Conservation (phyloP, 2,113 vertebrate genomes). For the Elachura formosa region DNA sequence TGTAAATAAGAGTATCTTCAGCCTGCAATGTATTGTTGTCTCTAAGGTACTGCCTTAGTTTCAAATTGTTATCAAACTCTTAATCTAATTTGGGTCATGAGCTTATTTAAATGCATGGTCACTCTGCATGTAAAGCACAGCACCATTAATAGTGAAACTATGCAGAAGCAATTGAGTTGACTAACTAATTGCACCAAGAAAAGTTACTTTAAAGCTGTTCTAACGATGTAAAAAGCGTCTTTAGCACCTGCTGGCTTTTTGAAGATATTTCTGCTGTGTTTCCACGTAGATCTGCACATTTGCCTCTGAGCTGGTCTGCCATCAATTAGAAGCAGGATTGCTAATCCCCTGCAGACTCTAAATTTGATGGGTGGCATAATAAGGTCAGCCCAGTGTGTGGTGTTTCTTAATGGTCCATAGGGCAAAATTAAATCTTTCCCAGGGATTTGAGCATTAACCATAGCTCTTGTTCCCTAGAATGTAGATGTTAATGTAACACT, state of each 20-base stretch:
- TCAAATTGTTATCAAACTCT: slow-evolving; percentile 57
- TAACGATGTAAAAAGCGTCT: not conserved
- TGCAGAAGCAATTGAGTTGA: not conserved
- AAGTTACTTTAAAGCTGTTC: not conserved
- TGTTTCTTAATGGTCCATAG: slow-evolving; percentile 5
- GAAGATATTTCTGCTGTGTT: slow-evolving; percentile 17
- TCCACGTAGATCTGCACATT: not conserved
- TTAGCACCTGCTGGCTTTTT: slow-evolving; percentile 9
- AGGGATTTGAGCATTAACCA: not conserved
- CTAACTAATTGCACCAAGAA: not conserved
- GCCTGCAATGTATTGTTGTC: slow-evolving; percentile 54
- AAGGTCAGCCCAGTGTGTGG: slow-evolving; percentile 29
- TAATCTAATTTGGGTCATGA: slow-evolving; percentile 55
- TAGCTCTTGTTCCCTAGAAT: not conserved
- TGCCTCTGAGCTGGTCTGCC: slow-evolving; percentile 10
- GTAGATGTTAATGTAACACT: not conserved
- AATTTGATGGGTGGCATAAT: slow-evolving; percentile 46
- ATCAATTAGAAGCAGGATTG: slow-evolving; percentile 38
- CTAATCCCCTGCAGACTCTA: slow-evolving; percentile 49
- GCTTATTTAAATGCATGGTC: slow-evolving; percentile 45
- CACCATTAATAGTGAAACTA: slow-evolving; percentile 25
- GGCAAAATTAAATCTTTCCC: slow-evolving; percentile 13
- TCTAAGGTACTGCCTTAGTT: slow-evolving; percentile 59
- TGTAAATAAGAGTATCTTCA: slow-evolving; percentile 66
- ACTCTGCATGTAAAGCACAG: slow-evolving; percentile 53